A percentile compares a stretch with the other conserved stretches of the same genome.
Conservation (phyloP, 2,888 invertebrate genomes). For the Tetrapedia diversipes region DNA sequence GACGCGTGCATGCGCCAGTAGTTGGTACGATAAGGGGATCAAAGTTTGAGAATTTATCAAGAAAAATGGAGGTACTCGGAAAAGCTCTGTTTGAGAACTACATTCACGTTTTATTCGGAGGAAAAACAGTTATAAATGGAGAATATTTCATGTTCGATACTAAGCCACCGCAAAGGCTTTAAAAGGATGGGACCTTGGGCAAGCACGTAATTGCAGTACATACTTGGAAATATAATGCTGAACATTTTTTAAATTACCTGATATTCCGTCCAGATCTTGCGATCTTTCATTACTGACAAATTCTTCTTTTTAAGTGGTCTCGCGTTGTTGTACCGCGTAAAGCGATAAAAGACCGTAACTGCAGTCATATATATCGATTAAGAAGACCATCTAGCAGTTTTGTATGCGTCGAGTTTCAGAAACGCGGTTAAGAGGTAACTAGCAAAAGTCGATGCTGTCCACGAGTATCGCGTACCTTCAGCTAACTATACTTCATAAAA, state of each 20-base stretch:
- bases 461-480: not conserved
- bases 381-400: not conserved
- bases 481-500: not conserved
- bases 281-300: not conserved
- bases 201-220: not conserved
- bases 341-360: constrained; percentile 18
- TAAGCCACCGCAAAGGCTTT: constrained; percentile 2
- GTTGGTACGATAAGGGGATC: not conserved
- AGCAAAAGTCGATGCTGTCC: not conserved
- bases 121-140: no score
- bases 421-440: constrained; percentile 13
- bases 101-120: no score
- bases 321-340: not conserved
- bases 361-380: constrained; percentile 27
- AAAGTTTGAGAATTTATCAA: not conserved
- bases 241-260: constrained; percentile 15
- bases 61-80: no score
- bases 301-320: not conserved
- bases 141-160: not conserved
- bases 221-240: not conserved
- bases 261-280: not conserved
- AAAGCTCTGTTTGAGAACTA: not conserved
- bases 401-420: constrained; percentile 7
- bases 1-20: not conserved
- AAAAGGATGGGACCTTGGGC: not conserved